Percentiles rank a stretch among this genome's conserved stretches.
Evolutionary conservation across 1,140 invertebrate species (phyloP).

Genomic region (Bombyx mori): ASM3026992v2 NC_085108.1:5836501-5837000

Average conservation of each 20-base stretch:
- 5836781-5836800: too few relatives aligned
- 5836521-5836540: background rate
- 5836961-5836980: slow-evolving; percentile 31
- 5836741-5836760: background rate
- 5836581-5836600: background rate
- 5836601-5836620: background rate
- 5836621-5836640: slow-evolving; percentile 17
- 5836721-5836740: background rate
- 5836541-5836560: too few relatives aligned
- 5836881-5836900: slow-evolving; percentile 44
- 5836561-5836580: background rate
- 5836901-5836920: slow-evolving; percentile 42
- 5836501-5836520: slow-evolving; percentile 1
- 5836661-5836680: background rate
- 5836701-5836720: too few relatives aligned
- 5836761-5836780: background rate
- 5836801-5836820: too few relatives aligned
- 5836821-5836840: too few relatives aligned
- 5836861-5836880: slow-evolving; percentile 35
- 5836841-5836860: background rate
- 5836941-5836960: slow-evolving; percentile 33
- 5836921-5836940: slow-evolving; percentile 38
- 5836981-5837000: slow-evolving; percentile 25
- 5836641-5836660: slow-evolving; percentile 28
- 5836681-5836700: background rate